Percentiles rank a stretch among this genome's conserved stretches.
Conservation (phyloP, 2,113 vertebrate species). For the Odocoileus virginianus region DNA sequence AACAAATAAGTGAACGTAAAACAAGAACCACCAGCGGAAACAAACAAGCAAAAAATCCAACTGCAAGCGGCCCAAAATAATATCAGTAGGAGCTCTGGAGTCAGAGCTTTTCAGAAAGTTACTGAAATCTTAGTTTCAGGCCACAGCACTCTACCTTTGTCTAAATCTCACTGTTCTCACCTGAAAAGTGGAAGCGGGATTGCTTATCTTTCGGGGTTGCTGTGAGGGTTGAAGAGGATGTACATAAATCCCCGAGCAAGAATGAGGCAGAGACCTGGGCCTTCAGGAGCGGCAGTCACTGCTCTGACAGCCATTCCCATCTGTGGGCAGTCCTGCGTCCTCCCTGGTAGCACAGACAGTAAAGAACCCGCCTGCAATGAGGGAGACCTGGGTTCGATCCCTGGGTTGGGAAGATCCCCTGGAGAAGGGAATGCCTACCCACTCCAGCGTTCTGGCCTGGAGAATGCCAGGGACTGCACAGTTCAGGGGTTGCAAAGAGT, state of each 20-base stretch:
- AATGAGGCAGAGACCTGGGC: background rate
- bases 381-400: background rate
- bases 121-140: background rate
- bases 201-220: rapidly evolving
- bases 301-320: rapidly evolving
- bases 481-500: background rate
- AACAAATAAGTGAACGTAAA: too few species aligned
- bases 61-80: background rate
- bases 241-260: background rate
- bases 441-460: background rate
- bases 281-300: rapidly evolving
- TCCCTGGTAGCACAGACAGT: too few species aligned
- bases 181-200: background rate
- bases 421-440: background rate
- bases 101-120: too few species aligned
- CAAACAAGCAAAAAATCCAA: background rate
- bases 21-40: too few species aligned
- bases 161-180: background rate
- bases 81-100: background rate
- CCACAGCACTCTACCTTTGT: background rate
- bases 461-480: background rate
- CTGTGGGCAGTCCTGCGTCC: background rate
- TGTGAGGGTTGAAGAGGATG: background rate
- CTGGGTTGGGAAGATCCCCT: background rate
- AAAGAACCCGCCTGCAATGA: background rate